Conservation (phyloP, 2,797 vertebrate genomes). For the Eospalax fontanierii region DNA sequence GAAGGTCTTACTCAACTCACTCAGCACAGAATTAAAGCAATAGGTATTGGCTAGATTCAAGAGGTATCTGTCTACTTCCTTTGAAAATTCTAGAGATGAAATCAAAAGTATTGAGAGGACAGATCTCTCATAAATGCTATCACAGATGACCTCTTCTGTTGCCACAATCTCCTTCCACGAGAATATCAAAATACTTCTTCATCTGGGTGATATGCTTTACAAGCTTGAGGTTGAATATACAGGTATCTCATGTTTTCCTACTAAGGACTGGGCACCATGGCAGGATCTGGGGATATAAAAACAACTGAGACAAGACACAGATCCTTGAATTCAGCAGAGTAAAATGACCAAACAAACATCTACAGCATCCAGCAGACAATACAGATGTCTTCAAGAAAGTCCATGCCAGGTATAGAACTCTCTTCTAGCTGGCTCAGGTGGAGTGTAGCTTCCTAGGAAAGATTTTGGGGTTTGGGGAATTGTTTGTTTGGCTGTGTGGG, state of each 20-base stretch:
- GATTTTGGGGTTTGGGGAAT: background rate
- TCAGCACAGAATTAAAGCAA: conserved; percentile 3
- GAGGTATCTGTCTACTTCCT: background rate
- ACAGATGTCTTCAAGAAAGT: background rate
- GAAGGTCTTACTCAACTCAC: background rate
- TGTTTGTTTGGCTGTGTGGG: too few relatives aligned
- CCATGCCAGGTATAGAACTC: background rate
- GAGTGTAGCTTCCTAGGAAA: background rate
- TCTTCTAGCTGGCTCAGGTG: background rate
- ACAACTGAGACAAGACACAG: background rate
- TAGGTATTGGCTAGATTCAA: background rate
- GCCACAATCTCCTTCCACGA: background rate
- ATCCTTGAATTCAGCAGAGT: background rate
- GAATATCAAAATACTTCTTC: background rate
- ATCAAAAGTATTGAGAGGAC: background rate
- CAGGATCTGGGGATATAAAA: background rate
- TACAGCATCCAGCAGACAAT: background rate
- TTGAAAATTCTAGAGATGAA: conserved; percentile 7
- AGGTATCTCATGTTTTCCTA: background rate
- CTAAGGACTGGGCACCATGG: background rate
- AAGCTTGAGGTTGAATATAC: background rate
- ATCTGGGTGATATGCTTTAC: background rate
- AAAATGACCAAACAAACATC: background rate
- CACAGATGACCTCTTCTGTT: background rate
- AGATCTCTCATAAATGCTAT: background rate